Evolutionary conservation across 1,140 invertebrate genomes (phyloP).

Genomic region (Tetragnatha versicolor): DNA sequence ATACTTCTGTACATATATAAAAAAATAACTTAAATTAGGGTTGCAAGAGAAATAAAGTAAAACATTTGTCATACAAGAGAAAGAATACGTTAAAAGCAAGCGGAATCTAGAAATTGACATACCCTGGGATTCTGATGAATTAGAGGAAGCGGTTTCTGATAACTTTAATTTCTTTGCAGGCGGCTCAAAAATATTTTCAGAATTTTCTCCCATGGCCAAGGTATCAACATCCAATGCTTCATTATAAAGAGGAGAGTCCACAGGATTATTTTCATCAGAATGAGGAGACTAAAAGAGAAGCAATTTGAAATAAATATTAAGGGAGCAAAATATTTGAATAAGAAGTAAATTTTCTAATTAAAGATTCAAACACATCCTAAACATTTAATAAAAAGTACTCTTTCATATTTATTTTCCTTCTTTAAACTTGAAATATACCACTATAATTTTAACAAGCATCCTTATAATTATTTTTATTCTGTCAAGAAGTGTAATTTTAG

Average conservation of each 20-base stretch:
- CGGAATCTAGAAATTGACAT: not conserved
- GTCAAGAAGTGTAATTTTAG: no score
- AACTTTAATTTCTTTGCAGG: slow-evolving; percentile 35
- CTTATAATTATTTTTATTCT: no score
- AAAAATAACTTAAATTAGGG: not conserved
- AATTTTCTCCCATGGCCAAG: not conserved
- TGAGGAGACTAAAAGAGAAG: slow-evolving; percentile 40
- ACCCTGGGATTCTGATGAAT: slow-evolving; percentile 51
- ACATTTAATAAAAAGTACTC: not conserved
- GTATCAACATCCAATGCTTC: slow-evolving; percentile 34
- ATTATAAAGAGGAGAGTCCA: slow-evolving; percentile 23
- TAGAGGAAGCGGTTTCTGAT: slow-evolving; percentile 23
- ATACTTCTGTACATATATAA: no score
- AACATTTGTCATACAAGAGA: not conserved
- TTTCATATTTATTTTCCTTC: not conserved
- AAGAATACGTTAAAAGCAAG: not conserved
- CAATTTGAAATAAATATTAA: no score
- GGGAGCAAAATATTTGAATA: not conserved
- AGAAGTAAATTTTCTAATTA: not conserved
- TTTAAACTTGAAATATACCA: no score
- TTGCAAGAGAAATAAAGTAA: not conserved
- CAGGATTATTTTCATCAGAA: slow-evolving; percentile 48
- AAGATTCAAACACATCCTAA: not conserved
- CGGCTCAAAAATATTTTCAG: slow-evolving; percentile 25
- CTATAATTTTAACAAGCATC: no score